Percentiles rank a stretch among this genome's conserved stretches.
These are phyloP conservation scores for Erythrocercus mccallii DNA, from an alignment of 2,113 vertebrate genomes.

Conservation along the genomic window DNA sequence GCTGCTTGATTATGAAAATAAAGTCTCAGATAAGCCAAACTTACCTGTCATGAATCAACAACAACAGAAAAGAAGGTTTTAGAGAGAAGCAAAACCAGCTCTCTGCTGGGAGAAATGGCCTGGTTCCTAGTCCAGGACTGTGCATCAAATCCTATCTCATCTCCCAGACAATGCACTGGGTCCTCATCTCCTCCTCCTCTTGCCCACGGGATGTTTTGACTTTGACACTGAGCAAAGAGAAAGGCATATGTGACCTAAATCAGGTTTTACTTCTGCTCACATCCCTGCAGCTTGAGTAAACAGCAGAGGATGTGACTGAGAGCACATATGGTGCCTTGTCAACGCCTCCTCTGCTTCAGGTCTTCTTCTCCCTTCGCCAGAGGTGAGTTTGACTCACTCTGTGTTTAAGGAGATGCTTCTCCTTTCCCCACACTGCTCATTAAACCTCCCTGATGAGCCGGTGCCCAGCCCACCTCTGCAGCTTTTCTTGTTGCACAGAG, in stretches of 20 bases:
- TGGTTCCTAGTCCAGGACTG: not conserved
- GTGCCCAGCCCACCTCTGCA: not conserved
- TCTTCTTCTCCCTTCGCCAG: conserved; percentile 16
- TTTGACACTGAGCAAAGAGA: not conserved
- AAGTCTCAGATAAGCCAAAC: not conserved
- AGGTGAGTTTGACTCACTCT: conserved; percentile 51
- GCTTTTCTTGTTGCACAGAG: not conserved
- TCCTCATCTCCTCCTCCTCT: conserved; percentile 26
- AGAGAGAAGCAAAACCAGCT: not conserved
- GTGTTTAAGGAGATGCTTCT: conserved; percentile 17
- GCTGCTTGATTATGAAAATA: conserved; percentile 3
- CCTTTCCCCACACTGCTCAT: not conserved
- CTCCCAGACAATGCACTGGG: not conserved
- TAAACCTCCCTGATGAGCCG: not conserved
- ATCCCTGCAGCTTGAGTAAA: conserved; percentile 47
- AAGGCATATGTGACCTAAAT: conserved; percentile 63
- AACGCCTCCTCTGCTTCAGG: conserved; percentile 5
- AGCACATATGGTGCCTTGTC: conserved; percentile 11
- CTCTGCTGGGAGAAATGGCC: not conserved
- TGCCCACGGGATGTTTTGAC: conserved; percentile 40
- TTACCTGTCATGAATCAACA: not conserved
- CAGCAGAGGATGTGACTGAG: conserved; percentile 57
- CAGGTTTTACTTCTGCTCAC: conserved; percentile 56
- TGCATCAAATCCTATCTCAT: not conserved
- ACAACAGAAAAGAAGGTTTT: not conserved